Evolutionary conservation across 2,113 vertebrate species (phyloP), one percentile per base, ranked within the genome.

Genomic region (Anhinga rufa): DNA sequence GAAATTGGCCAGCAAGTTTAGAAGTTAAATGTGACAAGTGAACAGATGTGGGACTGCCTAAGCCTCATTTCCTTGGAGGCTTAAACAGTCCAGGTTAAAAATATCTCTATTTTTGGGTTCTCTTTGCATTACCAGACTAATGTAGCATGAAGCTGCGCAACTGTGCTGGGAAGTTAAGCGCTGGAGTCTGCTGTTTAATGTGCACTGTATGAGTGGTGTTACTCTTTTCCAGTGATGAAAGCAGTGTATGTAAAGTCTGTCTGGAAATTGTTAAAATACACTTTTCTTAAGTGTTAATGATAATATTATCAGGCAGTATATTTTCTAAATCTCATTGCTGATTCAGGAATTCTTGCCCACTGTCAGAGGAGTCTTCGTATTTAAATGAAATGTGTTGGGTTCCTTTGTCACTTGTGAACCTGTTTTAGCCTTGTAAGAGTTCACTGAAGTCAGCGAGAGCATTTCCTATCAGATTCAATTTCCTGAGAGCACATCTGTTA

Each of bases 21-120:
- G 62, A 72, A 95, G 81, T 79, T 71, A 79, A 87, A 76, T 87
- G 55, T 95, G 95, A 82, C 87, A 96, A 95, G 70, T 82, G 94
- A 96, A 94, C 94, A 96, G 93, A 96, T 96, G 96, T 89, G 77
- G 36, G 66, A 74, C 74, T 94, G 81, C 87, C 42, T 93, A 93
- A 93, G 86, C 91, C 62, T 96, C 90, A 91, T 94, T 96, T 96
- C 90, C 81, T 83, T 82, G 44, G 69, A 95, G 90, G 34, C 52
- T 85, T 61, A 76, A 38, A 76, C 36, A 79, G 75, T 91, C 62
- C 84, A 77, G 76, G 81, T 96, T 96, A 91, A 94, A 97, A 96
- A 91, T 91, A 19, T 72, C 65, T 92, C 90, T 93, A 61, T 95
- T 95, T 95, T 90, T 54, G 84, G 28, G 21, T 77, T 93, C 70